These are phyloP conservation scores for Platycheirus rosarum DNA, from an alignment of 2,888 invertebrate genomes.

Conservation along the genomic window DNA sequence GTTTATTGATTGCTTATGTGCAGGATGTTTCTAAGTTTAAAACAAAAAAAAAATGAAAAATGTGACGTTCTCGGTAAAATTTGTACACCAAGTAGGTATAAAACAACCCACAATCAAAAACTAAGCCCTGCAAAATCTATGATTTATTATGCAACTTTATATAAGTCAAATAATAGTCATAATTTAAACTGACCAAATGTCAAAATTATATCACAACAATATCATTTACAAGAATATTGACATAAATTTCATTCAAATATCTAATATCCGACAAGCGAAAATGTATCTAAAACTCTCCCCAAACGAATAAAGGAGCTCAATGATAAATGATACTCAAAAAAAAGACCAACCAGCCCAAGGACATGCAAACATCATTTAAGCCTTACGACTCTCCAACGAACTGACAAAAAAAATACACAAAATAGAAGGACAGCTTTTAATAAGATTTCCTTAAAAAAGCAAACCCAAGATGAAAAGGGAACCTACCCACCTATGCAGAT, in stretches of 20 bases:
- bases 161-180: constrained; percentile 8
- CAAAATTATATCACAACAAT: constrained; percentile 20
- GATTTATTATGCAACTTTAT: constrained; percentile 6
- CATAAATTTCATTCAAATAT: constrained; percentile 10
- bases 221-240: constrained; percentile 14
- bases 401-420: constrained; percentile 12
- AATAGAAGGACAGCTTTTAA: constrained; percentile 37
- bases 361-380: background rate
- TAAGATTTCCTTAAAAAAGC: constrained; percentile 28
- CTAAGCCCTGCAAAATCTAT: no score
- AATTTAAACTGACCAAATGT: constrained; percentile 24
- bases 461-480: constrained; percentile 13
- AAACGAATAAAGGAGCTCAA: constrained; percentile 3
- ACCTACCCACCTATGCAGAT: background rate
- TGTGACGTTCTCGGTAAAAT: no score
- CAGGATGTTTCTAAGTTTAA: no score
- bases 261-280: constrained; percentile 19
- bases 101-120: no score
- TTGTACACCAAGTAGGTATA: no score
- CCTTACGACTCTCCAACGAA: background rate
- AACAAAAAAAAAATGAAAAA: no score
- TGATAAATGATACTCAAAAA: constrained; percentile 40
- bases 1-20: no score
- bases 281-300: background rate
- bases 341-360: background rate